Base-by-base conservation (phyloP, 2,113 vertebrate genomes). In the Vanacampus margaritifer region DNA sequence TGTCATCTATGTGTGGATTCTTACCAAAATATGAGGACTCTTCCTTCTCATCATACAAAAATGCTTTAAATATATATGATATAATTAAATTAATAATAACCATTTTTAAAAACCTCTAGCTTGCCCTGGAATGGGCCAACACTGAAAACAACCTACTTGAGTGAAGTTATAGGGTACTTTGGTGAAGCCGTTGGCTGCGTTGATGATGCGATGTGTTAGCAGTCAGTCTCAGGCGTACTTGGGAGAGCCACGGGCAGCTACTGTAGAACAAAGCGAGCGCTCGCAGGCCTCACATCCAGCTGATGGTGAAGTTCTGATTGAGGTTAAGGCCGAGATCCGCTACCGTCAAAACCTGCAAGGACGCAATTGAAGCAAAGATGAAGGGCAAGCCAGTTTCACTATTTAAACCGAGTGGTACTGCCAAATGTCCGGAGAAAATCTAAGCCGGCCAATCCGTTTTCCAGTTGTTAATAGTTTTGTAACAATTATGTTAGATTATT, bases 231-330 rank as follows among this genome's bases (percentile, higher is more conserved):
- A 6, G 11, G 58, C 60, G 24, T 43, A 43, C 39, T 43, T 43
- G n/a, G n/a, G 19, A 43, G 37, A 43, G 4, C 19, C 16, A 54
- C 12, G 21, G 21, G 26, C 1, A 68, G 53, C 24, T 54, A 58
- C 41, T 21, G 19, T 9, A 60, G 3, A 37, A 37, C 56, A 12
- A 75, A 67, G 28, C 17, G 11, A 37, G 2, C 1, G 0, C 24
- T 14, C 6, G 23, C n/a, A n/a, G 60, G 23, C 24, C 9, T 87
- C 85, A 95, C 69, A 86, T 80, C 94, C 95, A 95, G 74, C 48
- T 91, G 84, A 95, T 83, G 54, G 91, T 92, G 88, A 96, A 95
- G 83, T 92, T 92, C 74, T 88, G 89, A 77, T 58, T 90, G 69
- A 96, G 93, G 62, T 80, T 90, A 39, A 95, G 87, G 41, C 87